phyloP scores from a whole-genome alignment of 2,797 vertebrate species.

The Enteromius viviparus region DNA sequence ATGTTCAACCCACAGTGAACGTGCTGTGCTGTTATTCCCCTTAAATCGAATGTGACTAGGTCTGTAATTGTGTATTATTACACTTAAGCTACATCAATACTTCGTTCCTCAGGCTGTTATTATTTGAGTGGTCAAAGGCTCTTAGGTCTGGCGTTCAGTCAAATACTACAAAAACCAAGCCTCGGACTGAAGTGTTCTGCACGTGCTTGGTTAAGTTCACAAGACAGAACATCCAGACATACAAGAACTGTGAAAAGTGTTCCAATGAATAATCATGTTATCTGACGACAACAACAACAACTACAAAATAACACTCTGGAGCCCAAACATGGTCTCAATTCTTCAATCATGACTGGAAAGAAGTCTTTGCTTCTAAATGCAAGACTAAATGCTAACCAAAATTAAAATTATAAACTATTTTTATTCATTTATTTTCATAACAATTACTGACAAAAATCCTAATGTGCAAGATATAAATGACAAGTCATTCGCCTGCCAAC shows the following conservation, averaged over 20 bases:
- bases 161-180: slow-evolving; percentile 32
- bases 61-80: slow-evolving; percentile 6
- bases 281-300: background rate
- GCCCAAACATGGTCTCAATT: background rate
- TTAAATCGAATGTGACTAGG: background rate
- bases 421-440: background rate
- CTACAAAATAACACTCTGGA: background rate
- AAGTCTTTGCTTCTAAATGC: background rate
- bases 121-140: slow-evolving; percentile 47
- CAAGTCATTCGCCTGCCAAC: background rate
- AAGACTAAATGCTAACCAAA: background rate
- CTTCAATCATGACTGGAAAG: background rate
- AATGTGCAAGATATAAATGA: background rate
- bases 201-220: slow-evolving; percentile 34
- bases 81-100: slow-evolving; percentile 51
- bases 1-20: background rate
- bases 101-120: slow-evolving; percentile 56
- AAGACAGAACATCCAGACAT: slow-evolving; percentile 15
- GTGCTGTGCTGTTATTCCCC: background rate
- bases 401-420: background rate
- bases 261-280: background rate
- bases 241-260: background rate
- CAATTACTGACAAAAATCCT: background rate
- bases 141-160: slow-evolving; percentile 52
- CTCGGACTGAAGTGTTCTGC: slow-evolving; percentile 15